Conservation (phyloP, 2,113 vertebrate genomes). For the Cervus canadensis region DNA sequence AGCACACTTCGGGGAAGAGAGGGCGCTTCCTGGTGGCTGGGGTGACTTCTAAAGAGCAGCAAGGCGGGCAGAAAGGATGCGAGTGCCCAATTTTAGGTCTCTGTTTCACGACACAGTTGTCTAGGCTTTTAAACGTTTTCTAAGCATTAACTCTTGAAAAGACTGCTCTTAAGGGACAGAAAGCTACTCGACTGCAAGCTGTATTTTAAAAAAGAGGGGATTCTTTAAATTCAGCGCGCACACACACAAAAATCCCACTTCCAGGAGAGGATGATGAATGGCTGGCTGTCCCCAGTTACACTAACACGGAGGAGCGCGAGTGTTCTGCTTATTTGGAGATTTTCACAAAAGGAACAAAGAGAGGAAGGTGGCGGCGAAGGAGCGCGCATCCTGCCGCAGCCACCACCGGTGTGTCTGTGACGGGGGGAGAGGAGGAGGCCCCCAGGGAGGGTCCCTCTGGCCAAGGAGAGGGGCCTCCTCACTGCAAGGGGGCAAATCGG, state of each 20-base stretch:
- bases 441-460: neutral
- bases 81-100: neutral
- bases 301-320: rapidly evolving
- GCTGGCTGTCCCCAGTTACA: neutral
- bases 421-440: neutral
- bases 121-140: neutral
- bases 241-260: neutral
- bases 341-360: constrained; percentile 62
- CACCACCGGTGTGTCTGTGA: rapidly evolving
- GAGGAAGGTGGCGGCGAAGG: neutral
- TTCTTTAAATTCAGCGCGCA: neutral
- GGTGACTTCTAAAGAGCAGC: neutral
- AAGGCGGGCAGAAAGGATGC: neutral
- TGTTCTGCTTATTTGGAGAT: neutral
- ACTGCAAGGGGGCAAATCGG: neutral
- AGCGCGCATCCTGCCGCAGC: neutral
- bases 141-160: neutral
- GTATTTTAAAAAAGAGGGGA: neutral
- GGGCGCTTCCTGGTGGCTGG: neutral
- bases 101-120: neutral
- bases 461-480: neutral
- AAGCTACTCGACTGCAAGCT: neutral
- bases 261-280: neutral
- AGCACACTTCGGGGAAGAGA: neutral
- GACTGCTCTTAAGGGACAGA: neutral